Base-by-base conservation (phyloP, 2,888 invertebrate genomes). In the Sycophila texana region DNA sequence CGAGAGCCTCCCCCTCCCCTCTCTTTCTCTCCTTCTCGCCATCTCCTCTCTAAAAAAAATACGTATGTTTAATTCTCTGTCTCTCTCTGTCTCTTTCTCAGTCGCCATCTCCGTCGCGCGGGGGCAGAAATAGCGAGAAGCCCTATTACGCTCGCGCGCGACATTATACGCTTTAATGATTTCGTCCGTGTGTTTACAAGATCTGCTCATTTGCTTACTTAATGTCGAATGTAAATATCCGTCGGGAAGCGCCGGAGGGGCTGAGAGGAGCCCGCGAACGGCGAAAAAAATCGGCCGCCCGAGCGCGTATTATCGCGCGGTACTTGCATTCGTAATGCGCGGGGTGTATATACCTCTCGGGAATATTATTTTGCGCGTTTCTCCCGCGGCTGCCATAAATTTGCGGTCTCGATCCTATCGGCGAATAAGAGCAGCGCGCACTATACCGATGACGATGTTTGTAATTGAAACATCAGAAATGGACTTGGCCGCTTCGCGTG, bases 201-300 rank as follows among this genome's bases (percentile, higher is more conserved):
- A 80, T 70, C 80, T 73, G 55, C 76, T 76, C 80, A 80, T 76
- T 79, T 80, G 80, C 76, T 80, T 63, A 57, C 75, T 80, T 76
- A 80, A 80, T 79, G 75, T 57, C 71, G 39, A 73, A 77, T 78
- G 78, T 78, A 78, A 78, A 78, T 78, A 74, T 74, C 73, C 68
- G 78, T 49, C 14, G 16, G 53, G 26, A 18, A 12, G 57, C 20
- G 57, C 14, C 18, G n/a, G 20, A 16, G 47, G n/a, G 47, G 7
- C 18, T 2, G 7, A 14, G 63, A 22, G 53, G 22, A 14, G 53
- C 3, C 13, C 47, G 39, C 30, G 18, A 1, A 26, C 26, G 3
- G 10, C 53, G 47, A 61, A 65, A 77, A 71, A 60, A 49, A 26
- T 71, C 58, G 39, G 1, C 39, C 39, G 39, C n/a, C 18, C 49